Conservation (phyloP, 2,797 vertebrate species). For the Microchirus variegatus region DNA sequence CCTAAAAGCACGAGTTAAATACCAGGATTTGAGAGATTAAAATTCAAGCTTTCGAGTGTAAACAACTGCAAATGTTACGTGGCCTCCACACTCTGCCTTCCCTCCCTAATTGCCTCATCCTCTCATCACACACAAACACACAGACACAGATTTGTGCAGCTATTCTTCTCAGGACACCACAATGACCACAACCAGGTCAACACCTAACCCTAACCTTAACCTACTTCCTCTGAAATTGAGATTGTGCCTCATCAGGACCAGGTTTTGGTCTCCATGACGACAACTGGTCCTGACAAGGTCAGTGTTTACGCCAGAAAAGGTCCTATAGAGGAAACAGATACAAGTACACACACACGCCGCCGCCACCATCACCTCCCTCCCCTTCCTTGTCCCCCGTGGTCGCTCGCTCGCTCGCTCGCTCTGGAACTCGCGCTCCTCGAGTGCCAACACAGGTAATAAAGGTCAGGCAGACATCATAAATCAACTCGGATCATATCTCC, state of each 20-base stretch:
- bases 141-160: no score
- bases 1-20: background rate
- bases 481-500: conserved; percentile 73
- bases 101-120: conserved; percentile 38
- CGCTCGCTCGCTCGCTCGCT: conserved; percentile 4
- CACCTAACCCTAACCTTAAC: no score
- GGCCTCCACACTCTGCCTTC: conserved; percentile 8
- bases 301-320: no score
- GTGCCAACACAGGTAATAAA: conserved; percentile 73
- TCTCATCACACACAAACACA: background rate
- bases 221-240: no score
- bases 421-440: conserved; percentile 37
- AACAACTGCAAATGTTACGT: conserved; percentile 46
- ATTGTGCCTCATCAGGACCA: no score
- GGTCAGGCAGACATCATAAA: conserved; percentile 75
- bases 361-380: background rate
- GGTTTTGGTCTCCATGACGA: no score
- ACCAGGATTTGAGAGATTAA: conserved; percentile 28
- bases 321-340: background rate
- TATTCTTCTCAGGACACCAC: no score
- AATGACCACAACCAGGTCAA: no score
- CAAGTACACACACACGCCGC: background rate
- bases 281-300: no score
- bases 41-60: conserved; percentile 37
- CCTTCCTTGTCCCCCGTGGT: conserved; percentile 7